These are phyloP conservation scores for Aricia agestis DNA, from an alignment of 1,140 invertebrate species.

Conservation along the genomic window DNA sequence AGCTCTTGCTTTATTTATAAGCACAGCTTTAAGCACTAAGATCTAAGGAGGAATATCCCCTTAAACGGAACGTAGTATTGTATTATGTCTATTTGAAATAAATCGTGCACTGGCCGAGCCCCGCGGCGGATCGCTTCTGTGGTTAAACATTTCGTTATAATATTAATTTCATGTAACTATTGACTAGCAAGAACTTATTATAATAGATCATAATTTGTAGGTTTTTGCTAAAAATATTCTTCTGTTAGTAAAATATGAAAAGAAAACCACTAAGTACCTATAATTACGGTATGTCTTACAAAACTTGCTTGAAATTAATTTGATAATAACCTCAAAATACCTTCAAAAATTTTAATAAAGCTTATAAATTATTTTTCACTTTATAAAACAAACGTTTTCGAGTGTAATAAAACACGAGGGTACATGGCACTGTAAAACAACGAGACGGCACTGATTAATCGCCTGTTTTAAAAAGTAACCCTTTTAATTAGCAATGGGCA, in stretches of 20 bases:
- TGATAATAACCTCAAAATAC: no score
- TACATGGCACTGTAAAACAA: constrained; percentile 6
- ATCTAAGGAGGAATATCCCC: constrained; percentile 12
- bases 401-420: constrained; percentile 5
- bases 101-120: constrained; percentile 62
- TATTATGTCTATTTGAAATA: constrained; percentile 43
- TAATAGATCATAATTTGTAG: no score
- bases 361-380: not conserved
- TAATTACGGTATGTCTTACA: no score
- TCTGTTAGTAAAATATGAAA: no score
- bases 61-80: constrained; percentile 26
- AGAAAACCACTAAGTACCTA: no score
- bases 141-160: constrained; percentile 32
- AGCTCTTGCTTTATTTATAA: constrained; percentile 19
- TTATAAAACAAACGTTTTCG: not conserved
- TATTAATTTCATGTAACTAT: not conserved
- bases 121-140: constrained; percentile 63
- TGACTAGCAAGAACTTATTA: no score
- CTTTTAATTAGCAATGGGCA: constrained; percentile 66
- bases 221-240: no score
- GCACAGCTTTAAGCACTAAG: constrained; percentile 13
- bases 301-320: no score
- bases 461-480: constrained; percentile 61
- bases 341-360: no score
- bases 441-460: constrained; percentile 27